phyloP scores from a whole-genome alignment of 1,140 invertebrate genomes.

The Eupeodes corollae region DNA sequence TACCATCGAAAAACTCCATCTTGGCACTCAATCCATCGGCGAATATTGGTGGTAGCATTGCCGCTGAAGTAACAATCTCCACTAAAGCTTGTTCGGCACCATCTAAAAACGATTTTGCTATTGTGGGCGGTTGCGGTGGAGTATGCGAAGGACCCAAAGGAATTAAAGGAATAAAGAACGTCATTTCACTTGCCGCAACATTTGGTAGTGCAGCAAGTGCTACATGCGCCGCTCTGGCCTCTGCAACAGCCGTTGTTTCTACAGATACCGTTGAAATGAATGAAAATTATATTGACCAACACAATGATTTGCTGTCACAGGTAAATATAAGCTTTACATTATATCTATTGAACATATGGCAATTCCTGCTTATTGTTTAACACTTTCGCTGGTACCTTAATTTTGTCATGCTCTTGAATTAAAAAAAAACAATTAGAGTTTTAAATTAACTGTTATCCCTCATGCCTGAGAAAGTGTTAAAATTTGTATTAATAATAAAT shows the following conservation, averaged over 20 bases:
- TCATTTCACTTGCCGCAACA: no score
- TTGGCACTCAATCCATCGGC: not conserved
- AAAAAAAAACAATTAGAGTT: no score
- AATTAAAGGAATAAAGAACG: conserved; percentile 8
- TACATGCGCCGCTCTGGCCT: not conserved
- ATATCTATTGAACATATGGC: no score
- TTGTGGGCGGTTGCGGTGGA: conserved; percentile 18
- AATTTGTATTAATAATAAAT: no score
- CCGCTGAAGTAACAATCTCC: not conserved
- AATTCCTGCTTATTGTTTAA: no score
- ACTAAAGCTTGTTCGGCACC: not conserved
- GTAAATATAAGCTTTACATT: not conserved
- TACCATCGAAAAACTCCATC: not conserved
- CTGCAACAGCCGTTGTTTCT: conserved; percentile 1
- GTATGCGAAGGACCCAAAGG: conserved; percentile 11
- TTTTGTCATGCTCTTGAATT: no score
- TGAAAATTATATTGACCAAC: no score
- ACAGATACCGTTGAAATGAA: not conserved
- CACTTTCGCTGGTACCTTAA: no score
- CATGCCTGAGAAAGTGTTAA: no score
- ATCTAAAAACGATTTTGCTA: conserved; percentile 1
- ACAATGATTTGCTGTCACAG: not conserved
- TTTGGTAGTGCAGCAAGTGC: conserved; percentile 5
- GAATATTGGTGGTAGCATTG: not conserved
- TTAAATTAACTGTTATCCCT: no score